Percentiles rank a stretch among this genome's conserved stretches.
Evolutionary conservation across 1,140 invertebrate genomes (phyloP).

Genomic region (Drosophila varians): DNA sequence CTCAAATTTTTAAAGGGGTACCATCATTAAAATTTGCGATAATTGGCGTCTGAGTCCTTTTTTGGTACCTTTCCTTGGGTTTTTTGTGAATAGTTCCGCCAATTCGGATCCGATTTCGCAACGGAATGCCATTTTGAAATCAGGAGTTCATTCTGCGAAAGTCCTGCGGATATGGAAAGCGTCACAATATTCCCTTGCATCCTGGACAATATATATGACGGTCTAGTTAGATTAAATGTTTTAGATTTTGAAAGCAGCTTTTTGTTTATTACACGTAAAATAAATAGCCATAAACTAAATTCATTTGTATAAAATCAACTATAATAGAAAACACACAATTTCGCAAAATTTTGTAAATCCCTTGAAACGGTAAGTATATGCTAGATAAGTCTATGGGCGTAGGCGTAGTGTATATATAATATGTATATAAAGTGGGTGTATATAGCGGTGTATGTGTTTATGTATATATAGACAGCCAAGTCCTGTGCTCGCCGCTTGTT

Average conservation of each 20-base stretch:
- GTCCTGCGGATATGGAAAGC: too few relatives aligned
- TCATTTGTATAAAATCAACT: constrained; percentile 54
- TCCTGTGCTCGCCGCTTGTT: constrained; percentile 50
- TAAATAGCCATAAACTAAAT: constrained; percentile 78
- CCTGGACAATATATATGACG: too few relatives aligned
- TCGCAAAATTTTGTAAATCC: constrained; percentile 77
- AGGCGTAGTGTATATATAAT: constrained; percentile 24
- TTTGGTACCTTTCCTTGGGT: too few relatives aligned
- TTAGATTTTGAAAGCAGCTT: constrained; percentile 59
- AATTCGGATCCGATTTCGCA: too few relatives aligned
- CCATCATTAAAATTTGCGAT: too few relatives aligned
- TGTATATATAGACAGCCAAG: constrained; percentile 41
- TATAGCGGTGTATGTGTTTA: constrained; percentile 24
- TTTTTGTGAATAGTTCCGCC: too few relatives aligned
- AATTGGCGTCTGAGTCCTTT: too few relatives aligned
- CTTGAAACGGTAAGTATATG: constrained; percentile 65
- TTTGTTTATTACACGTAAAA: constrained; percentile 80
- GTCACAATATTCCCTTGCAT: too few relatives aligned
- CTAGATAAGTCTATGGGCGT: constrained; percentile 67
- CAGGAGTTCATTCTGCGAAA: too few relatives aligned
- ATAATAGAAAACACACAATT: constrained; percentile 67
- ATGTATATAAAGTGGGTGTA: constrained; percentile 29
- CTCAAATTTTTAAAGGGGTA: too few relatives aligned
- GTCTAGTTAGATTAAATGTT: too few relatives aligned
- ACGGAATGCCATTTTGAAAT: too few relatives aligned